phyloP scores from a whole-genome alignment of 2,888 invertebrate genomes.

The Platerodrilus igneus region DNA sequence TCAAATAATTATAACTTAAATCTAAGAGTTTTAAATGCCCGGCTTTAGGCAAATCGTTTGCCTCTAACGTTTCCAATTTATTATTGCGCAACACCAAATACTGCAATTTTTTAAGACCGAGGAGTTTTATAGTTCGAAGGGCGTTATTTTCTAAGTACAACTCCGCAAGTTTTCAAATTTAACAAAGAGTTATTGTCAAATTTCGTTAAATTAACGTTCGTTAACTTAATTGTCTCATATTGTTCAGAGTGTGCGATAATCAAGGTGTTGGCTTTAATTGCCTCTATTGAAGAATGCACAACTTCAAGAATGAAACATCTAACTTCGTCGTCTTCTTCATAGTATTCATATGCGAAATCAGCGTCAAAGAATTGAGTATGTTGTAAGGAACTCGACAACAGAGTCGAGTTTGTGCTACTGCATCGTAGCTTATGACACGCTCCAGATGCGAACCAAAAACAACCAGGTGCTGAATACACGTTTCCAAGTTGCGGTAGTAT shows the following conservation, averaged over 20 bases:
- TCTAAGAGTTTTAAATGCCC: background rate
- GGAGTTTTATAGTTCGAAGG: slow-evolving; percentile 42
- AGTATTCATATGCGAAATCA: background rate
- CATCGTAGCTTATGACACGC: too few relatives aligned
- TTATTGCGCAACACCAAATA: slow-evolving; percentile 41
- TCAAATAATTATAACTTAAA: slow-evolving; percentile 6
- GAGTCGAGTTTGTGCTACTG: too few relatives aligned
- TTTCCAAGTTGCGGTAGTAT: too few relatives aligned
- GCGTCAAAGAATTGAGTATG: background rate
- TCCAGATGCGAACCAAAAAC: too few relatives aligned
- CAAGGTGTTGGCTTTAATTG: slow-evolving; percentile 2
- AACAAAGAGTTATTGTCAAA: slow-evolving; percentile 6
- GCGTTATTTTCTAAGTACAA: slow-evolving; percentile 3
- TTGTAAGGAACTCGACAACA: too few relatives aligned
- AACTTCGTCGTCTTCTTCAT: background rate
- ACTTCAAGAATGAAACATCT: slow-evolving; percentile 8
- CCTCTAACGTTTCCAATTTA: slow-evolving; percentile 29
- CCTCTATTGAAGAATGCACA: slow-evolving; percentile 1
- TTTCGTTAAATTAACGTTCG: background rate
- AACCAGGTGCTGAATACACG: too few relatives aligned
- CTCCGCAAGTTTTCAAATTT: slow-evolving; percentile 3
- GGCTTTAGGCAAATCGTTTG: background rate
- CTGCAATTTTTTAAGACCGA: slow-evolving; percentile 37
- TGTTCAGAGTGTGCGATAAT: background rate
- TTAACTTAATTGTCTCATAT: slow-evolving; percentile 5